Base-by-base conservation (phyloP, 2,888 invertebrate genomes). In the Oscheius onirici region DNA sequence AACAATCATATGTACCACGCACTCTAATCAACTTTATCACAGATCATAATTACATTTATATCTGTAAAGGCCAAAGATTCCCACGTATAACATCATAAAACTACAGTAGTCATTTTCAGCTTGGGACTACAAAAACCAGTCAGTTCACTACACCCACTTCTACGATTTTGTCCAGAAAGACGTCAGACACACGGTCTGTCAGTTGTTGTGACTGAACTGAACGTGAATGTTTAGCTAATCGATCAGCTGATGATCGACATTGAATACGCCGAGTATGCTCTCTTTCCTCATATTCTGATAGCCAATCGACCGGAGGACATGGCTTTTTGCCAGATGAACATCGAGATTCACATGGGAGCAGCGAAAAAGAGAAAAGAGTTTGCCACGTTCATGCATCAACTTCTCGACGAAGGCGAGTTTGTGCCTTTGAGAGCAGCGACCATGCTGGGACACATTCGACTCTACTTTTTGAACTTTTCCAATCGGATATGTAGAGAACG, bases 221-320 rank as follows among this genome's bases (percentile, higher is more conserved):
- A 15, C 15, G 13, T 22, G 1, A 20, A n/a, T 1, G 11, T 66
- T 20, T n/a, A 66, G 55, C n/a, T 63, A 15, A 69, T 79, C 15
- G 79, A 79, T 58, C 79, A 79, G 51, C 41, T 79, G 22, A 76
- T 79, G 79, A 69, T 79, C 20, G 79, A 79, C 41, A 77, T 79
- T 34, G 79, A 79, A 49, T 75, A 77, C 22, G 77, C 75, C 15
- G 79, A 79, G 46, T 79, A 77, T 40, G 75, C 69, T n/a, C 69
- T 79, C 8, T 68, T 79, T 11, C 74, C 72, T 10, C 73, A 71
- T 46, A 58, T 79, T 13, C 68, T 75, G 17, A 6, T 40, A 11
- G 41, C 40, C 28, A 66, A 66, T 20, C 34, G 66, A 13, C 52
- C 52, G 11, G 49, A 28, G 40, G 74, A 69, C 3, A 75, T 79